These are phyloP conservation scores for Pachymerium ferrugineum DNA, from an alignment of 2,888 invertebrate genomes.

Conservation along the genomic window DNA sequence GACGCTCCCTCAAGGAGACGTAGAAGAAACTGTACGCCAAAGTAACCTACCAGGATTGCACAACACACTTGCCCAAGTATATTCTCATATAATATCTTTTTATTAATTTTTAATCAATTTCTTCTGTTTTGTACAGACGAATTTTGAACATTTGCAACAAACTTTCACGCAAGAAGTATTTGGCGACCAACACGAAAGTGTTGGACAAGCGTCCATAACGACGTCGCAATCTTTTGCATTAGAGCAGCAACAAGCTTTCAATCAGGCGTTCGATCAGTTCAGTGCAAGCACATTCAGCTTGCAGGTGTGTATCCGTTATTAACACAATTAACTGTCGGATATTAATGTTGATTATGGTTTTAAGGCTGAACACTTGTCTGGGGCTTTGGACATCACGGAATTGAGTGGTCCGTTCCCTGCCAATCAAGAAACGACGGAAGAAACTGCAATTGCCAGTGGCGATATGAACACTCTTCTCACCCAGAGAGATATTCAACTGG, in stretches of 20 bases:
- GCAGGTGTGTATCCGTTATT: neutral
- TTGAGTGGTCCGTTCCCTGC: slow-evolving; percentile 26
- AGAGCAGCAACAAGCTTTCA: slow-evolving; percentile 31
- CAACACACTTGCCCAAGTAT: slow-evolving; percentile 31
- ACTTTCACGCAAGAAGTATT: slow-evolving; percentile 44
- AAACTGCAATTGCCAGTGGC: neutral
- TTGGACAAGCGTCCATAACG: neutral
- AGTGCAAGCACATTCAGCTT: slow-evolving; percentile 12
- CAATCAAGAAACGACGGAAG: slow-evolving; percentile 4
- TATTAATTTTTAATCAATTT: neutral
- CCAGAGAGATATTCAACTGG: neutral
- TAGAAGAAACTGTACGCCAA: slow-evolving; percentile 15
- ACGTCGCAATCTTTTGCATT: neutral
- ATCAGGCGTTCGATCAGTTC: slow-evolving; percentile 30
- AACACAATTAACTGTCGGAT: neutral
- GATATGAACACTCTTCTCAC: slow-evolving; percentile 5
- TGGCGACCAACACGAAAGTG: slow-evolving; percentile 33
- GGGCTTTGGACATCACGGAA: slow-evolving; percentile 33
- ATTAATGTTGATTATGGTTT: neutral
- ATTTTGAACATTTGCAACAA: slow-evolving; percentile 41
- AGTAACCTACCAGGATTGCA: neutral
- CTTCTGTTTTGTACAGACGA: slow-evolving; percentile 30
- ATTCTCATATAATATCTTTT: neutral
- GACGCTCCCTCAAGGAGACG: neutral
- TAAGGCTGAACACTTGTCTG: slow-evolving; percentile 34